Evolutionary conservation across 1,140 invertebrate genomes (phyloP).

Genomic region (Drosophila equinoxialis): DNA sequence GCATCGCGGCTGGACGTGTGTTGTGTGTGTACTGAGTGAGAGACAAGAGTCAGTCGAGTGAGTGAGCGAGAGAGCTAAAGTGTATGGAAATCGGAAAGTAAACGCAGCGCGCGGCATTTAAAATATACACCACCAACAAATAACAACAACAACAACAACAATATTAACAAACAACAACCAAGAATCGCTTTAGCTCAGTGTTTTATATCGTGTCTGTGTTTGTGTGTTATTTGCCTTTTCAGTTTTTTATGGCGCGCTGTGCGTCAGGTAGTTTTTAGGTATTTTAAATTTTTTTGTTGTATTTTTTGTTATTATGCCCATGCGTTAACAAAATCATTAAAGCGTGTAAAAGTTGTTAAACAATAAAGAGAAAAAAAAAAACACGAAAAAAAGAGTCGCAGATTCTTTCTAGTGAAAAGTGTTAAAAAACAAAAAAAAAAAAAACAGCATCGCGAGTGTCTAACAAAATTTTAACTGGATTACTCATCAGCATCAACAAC

Average conservation of each 20-base stretch:
- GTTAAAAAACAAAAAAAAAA: background rate
- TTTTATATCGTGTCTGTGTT: background rate
- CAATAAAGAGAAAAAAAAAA: slow-evolving; percentile 37
- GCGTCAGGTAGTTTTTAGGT: slow-evolving; percentile 73
- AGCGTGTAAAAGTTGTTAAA: slow-evolving; percentile 74
- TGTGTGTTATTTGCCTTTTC: slow-evolving; percentile 57
- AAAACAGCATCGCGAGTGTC: slow-evolving; percentile 28
- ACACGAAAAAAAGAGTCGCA: slow-evolving; percentile 18
- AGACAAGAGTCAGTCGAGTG: background rate
- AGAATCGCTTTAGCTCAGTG: slow-evolving; percentile 20
- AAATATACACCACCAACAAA: slow-evolving; percentile 45
- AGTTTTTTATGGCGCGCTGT: slow-evolving; percentile 71
- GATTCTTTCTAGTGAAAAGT: slow-evolving; percentile 36
- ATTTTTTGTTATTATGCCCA: slow-evolving; percentile 43
- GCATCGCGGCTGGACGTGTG: slow-evolving; percentile 77
- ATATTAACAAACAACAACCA: slow-evolving; percentile 17
- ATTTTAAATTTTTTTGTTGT: slow-evolving; percentile 31
- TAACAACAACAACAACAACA: slow-evolving; percentile 36
- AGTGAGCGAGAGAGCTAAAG: slow-evolving; percentile 49
- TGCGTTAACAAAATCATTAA: slow-evolving; percentile 58
- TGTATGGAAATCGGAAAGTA: slow-evolving; percentile 46
- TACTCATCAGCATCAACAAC: slow-evolving; percentile 41
- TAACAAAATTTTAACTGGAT: slow-evolving; percentile 31
- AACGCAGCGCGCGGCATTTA: slow-evolving; percentile 59
- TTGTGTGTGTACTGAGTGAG: slow-evolving; percentile 7